Percentiles rank a stretch among this genome's conserved stretches.
Conservation (phyloP, 2,797 vertebrate species). For the Eulemur rubriventer region DNA sequence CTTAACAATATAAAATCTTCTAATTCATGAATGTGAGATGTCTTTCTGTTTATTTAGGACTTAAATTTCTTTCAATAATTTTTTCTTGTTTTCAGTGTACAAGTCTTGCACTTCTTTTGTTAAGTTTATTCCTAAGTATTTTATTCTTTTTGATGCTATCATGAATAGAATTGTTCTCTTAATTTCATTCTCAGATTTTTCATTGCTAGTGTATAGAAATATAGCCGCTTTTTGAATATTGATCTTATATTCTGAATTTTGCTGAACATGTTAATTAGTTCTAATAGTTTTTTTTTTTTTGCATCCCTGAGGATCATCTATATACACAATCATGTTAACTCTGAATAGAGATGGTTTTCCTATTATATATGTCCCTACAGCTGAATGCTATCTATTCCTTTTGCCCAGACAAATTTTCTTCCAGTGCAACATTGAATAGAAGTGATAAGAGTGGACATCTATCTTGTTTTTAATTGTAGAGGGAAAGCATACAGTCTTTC, state of each 20-base stretch:
- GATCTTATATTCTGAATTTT: not conserved
- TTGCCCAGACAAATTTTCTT: not conserved
- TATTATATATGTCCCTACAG: not conserved
- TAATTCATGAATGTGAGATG: not conserved
- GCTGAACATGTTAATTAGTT: not conserved
- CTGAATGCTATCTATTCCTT: not conserved
- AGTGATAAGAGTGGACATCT: not conserved
- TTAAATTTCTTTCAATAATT: not conserved
- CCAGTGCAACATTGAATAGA: not conserved
- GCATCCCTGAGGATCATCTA: not conserved
- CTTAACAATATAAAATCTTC: not conserved
- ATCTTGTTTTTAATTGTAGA: not conserved
- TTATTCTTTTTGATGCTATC: not conserved
- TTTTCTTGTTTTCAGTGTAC: not conserved
- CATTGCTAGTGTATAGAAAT: not conserved
- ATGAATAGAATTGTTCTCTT: not conserved
- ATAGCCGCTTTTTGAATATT: not conserved
- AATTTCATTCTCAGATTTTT: not conserved
- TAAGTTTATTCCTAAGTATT: not conserved
- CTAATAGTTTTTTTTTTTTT: not conserved
- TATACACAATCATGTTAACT: not conserved
- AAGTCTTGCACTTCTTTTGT: not conserved
- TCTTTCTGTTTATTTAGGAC: not conserved
- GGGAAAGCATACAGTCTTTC: not conserved
- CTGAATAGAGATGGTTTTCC: not conserved